Conservation (phyloP, 1,140 invertebrate genomes). For the Ceratina calcarata region DNA sequence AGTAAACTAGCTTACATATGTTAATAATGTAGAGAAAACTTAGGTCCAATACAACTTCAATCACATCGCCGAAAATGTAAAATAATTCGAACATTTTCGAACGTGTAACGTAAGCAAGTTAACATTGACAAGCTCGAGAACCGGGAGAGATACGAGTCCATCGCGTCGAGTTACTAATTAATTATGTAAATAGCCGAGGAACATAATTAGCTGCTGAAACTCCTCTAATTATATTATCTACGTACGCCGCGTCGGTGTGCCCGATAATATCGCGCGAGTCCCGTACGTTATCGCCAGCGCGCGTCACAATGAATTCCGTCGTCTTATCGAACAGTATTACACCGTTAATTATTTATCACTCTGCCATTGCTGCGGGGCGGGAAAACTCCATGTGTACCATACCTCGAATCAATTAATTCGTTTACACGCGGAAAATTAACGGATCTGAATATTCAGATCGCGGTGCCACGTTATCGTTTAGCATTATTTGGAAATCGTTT, state of each 20-base stretch:
- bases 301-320: conserved; percentile 31
- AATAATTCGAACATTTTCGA: neutral
- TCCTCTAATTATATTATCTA: conserved; percentile 51
- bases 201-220: conserved; percentile 52
- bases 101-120: neutral
- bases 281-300: conserved; percentile 8
- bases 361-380: rapidly evolving
- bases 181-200: conserved; percentile 49
- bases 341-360: conserved; percentile 21
- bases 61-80: too few relatives aligned
- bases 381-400: neutral
- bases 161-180: conserved; percentile 39
- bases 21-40: neutral
- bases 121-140: neutral
- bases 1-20: too few relatives aligned
- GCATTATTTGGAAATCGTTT: too few relatives aligned
- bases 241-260: conserved; percentile 18
- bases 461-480: too few relatives aligned
- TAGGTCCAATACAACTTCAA: neutral
- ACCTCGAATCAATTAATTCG: neutral
- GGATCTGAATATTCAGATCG: too few relatives aligned
- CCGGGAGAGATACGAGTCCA: conserved; percentile 1
- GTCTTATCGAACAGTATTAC: conserved; percentile 21
- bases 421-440: neutral
- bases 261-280: conserved; percentile 30